These are phyloP conservation scores for Sapayoa aenigma DNA, from an alignment of 2,113 vertebrate species.

Conservation along the genomic window DNA sequence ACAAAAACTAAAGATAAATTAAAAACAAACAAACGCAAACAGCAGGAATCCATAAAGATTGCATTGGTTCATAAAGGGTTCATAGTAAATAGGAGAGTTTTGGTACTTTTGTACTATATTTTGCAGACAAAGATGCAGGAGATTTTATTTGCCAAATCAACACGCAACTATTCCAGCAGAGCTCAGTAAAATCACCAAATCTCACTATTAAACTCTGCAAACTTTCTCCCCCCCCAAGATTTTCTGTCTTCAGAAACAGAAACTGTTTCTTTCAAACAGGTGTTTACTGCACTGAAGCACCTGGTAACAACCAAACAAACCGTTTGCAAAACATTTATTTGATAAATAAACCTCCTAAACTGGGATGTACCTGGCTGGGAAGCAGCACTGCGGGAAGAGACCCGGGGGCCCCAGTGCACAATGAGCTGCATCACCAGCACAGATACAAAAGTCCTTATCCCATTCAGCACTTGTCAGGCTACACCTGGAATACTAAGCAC, in stretches of 20 bases:
- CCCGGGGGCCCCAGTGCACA: background rate
- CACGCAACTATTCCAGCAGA: background rate
- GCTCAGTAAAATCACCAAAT: background rate
- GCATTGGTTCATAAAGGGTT: background rate
- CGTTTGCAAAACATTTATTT: background rate
- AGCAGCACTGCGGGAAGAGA: background rate
- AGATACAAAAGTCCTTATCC: background rate
- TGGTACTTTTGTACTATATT: background rate
- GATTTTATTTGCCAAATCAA: background rate
- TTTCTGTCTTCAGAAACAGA: too few relatives aligned
- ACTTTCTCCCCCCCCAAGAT: background rate
- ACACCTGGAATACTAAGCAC: background rate
- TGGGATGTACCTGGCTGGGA: background rate
- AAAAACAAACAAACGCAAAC: background rate
- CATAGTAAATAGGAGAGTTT: background rate
- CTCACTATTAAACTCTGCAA: background rate
- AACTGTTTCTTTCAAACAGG: background rate
- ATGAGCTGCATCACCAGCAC: background rate
- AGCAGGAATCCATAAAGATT: background rate
- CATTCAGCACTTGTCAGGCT: background rate
- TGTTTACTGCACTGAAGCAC: background rate
- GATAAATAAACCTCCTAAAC: background rate
- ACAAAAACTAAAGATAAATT: background rate
- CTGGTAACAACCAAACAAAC: background rate
- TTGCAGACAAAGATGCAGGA: background rate